Conservation (phyloP, 1,140 invertebrate genomes). For the Neodiprion fabricii region DNA sequence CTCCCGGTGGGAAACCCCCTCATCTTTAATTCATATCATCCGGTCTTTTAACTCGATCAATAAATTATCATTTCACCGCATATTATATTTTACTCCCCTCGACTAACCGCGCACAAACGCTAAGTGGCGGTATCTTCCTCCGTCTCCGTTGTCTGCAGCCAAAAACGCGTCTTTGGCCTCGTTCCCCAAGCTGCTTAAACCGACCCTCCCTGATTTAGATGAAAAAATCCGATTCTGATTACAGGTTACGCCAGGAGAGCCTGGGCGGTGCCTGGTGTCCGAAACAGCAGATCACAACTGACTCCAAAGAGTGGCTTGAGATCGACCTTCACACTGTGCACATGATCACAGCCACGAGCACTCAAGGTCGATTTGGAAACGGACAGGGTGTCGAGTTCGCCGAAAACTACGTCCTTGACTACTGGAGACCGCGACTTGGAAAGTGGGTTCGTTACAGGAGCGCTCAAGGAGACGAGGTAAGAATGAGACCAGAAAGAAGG, state of each 20-base stretch:
- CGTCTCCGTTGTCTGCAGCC: slow-evolving; percentile 19
- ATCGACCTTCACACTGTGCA: slow-evolving; percentile 77
- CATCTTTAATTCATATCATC: slow-evolving; percentile 62
- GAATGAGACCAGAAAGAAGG: slow-evolving; percentile 37
- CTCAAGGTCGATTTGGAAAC: slow-evolving; percentile 86
- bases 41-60: slow-evolving; percentile 55
- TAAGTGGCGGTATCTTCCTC: neutral
- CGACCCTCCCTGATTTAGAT: neutral
- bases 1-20: slow-evolving; percentile 27
- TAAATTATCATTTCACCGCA: slow-evolving; percentile 61
- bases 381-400: slow-evolving; percentile 82
- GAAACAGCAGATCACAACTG: slow-evolving; percentile 72
- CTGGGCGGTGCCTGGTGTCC: slow-evolving; percentile 89
- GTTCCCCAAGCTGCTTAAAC: slow-evolving; percentile 33
- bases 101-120: neutral
- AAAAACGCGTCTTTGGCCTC: slow-evolving; percentile 33
- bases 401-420: slow-evolving; percentile 80
- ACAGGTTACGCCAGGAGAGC: slow-evolving; percentile 76
- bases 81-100: slow-evolving; percentile 20
- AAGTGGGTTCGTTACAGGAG: slow-evolving; percentile 78
- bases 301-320: slow-evolving; percentile 80
- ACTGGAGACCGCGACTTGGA: slow-evolving; percentile 73
- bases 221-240: slow-evolving; percentile 43
- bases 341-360: slow-evolving; percentile 79
- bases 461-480: slow-evolving; percentile 72